These are phyloP conservation scores for Tichodroma muraria DNA, from an alignment of 2,113 vertebrate genomes.

Conservation along the genomic window DNA sequence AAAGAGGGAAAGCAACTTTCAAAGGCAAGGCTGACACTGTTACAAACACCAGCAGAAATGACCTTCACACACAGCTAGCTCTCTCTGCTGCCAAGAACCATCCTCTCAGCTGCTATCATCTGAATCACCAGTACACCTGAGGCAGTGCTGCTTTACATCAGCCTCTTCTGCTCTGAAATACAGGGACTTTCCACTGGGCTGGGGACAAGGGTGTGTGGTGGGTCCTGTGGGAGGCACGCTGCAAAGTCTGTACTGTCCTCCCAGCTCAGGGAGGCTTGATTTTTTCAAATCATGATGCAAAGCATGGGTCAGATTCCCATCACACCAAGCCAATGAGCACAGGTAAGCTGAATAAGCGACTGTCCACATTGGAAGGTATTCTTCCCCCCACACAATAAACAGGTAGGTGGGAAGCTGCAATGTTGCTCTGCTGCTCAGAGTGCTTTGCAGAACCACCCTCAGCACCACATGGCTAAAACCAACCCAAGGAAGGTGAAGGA, in stretches of 20 bases:
- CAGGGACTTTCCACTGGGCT: neutral
- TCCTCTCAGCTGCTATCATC: conserved; percentile 29
- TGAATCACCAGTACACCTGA: conserved; percentile 10
- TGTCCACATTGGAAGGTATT: neutral
- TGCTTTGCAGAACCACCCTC: neutral
- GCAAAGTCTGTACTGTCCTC: neutral
- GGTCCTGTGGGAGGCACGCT: neutral
- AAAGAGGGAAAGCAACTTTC: conserved; percentile 31
- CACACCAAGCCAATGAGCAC: neutral
- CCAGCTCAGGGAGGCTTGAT: neutral
- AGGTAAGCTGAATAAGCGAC: neutral
- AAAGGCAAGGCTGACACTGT: conserved; percentile 36
- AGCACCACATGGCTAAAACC: neutral
- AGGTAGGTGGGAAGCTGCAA: neutral
- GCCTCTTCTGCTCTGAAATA: neutral
- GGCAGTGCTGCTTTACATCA: conserved; percentile 8
- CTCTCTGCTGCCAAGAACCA: conserved; percentile 34
- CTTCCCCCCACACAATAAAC: neutral
- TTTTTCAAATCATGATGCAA: neutral
- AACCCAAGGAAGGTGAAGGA: neutral
- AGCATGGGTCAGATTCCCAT: neutral
- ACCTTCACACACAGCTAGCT: conserved; percentile 51
- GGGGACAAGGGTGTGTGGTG: neutral
- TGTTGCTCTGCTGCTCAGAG: neutral
- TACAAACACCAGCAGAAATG: conserved; percentile 18